phyloP scores from a whole-genome alignment of 2,888 invertebrate genomes.

The Troilus luridus region DNA sequence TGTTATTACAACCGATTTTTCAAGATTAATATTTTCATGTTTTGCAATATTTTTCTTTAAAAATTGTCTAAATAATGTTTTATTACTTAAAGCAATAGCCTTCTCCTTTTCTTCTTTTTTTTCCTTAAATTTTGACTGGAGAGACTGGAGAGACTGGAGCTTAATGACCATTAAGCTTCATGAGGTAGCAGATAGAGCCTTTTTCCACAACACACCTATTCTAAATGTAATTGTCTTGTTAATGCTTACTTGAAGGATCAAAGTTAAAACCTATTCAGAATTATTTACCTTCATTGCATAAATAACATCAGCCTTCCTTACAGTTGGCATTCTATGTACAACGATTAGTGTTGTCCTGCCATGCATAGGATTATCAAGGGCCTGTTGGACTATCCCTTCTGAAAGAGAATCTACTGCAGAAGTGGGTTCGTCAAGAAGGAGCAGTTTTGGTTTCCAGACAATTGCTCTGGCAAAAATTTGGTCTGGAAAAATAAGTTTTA shows the following conservation, averaged over 20 bases:
- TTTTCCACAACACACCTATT: conserved; percentile 80
- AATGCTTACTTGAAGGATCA: neutral
- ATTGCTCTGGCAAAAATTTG: conserved; percentile 90
- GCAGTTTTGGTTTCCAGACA: conserved; percentile 82
- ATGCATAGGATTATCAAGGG: conserved; percentile 75
- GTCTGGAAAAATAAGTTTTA: too few relatives aligned
- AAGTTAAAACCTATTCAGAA: neutral
- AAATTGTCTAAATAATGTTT: neutral
- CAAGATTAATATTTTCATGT: too few relatives aligned
- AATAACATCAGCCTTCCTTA: conserved; percentile 68
- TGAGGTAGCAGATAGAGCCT: conserved; percentile 82
- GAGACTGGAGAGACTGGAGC: too few relatives aligned
- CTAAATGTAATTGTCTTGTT: conserved; percentile 70
- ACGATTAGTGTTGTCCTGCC: conserved; percentile 69
- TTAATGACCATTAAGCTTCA: conserved; percentile 78
- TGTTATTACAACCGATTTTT: too few relatives aligned
- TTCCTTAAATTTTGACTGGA: conserved; percentile 71
- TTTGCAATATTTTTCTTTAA: neutral
- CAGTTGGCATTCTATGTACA: conserved; percentile 66
- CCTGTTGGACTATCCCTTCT: conserved; percentile 88
- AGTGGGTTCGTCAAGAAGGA: conserved; percentile 89
- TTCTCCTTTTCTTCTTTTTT: conserved; percentile 19
- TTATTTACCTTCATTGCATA: conserved; percentile 67
- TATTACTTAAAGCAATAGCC: neutral
- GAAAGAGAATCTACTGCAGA: conserved; percentile 89